Percentiles rank a stretch among this genome's conserved stretches.
Evolutionary conservation across 2,797 vertebrate species (phyloP).

Genomic region (Thripadectes ignobilis): DNA sequence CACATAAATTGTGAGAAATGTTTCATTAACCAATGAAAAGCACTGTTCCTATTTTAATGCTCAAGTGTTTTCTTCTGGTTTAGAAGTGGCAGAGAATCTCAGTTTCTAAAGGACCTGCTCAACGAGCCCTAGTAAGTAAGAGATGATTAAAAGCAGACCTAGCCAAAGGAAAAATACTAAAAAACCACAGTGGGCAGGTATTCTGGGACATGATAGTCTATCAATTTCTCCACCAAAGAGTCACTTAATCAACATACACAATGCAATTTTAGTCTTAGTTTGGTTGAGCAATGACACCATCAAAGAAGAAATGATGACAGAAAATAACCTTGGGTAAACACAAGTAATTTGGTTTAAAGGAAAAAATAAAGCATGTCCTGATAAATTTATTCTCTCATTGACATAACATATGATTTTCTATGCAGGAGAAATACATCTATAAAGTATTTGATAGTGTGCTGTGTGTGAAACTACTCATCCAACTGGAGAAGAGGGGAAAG

Average conservation of each 20-base stretch:
- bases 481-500: background rate
- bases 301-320: conserved; percentile 5
- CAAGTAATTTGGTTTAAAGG: conserved; percentile 20
- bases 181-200: background rate
- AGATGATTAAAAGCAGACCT: background rate
- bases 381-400: background rate
- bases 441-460: background rate
- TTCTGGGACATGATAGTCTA: background rate
- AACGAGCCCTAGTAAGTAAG: background rate
- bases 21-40: background rate
- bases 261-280: background rate
- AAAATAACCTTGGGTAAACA: conserved; percentile 5
- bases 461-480: background rate
- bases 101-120: background rate
- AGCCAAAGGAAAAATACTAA: background rate
- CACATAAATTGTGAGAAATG: background rate
- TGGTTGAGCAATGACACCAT: background rate
- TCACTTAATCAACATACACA: background rate
- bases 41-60: background rate
- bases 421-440: background rate
- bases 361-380: background rate
- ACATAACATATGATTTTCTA: conserved; percentile 17
- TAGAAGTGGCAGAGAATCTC: background rate
- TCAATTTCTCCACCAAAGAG: background rate
- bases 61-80: background rate